Evolutionary conservation across 1,140 invertebrate species (phyloP).

Genomic region (Hydropsyche tenuis): DNA sequence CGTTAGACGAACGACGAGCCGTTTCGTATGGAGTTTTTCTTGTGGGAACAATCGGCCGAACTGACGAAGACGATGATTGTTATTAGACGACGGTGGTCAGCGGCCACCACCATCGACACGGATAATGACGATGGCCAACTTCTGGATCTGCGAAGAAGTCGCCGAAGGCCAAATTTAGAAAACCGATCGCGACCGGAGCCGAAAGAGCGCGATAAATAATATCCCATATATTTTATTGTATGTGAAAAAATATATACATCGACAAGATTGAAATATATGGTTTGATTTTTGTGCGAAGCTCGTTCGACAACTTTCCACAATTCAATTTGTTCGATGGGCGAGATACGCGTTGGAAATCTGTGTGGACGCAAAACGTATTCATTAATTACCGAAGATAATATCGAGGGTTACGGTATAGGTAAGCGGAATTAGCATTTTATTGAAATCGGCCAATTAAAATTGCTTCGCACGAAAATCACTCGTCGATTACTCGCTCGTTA

Average conservation of each 20-base stretch:
- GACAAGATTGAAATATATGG: background rate
- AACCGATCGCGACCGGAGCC: background rate
- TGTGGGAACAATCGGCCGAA: constrained; percentile 29
- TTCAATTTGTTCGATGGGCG: too few species aligned
- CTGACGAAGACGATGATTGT: background rate
- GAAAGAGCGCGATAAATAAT: background rate
- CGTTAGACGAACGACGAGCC: background rate
- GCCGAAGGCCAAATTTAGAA: constrained; percentile 6
- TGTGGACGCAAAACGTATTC: too few species aligned
- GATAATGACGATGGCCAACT: constrained; percentile 32
- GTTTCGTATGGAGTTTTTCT: constrained; percentile 16
- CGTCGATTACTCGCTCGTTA: too few species aligned
- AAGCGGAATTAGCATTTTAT: too few species aligned
- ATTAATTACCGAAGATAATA: too few species aligned
- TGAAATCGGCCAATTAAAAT: too few species aligned
- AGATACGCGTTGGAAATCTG: too few species aligned
- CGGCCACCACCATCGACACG: background rate
- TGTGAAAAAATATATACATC: too few species aligned
- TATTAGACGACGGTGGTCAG: background rate
- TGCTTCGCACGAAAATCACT: too few species aligned
- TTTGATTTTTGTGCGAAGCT: background rate
- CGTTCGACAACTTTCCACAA: too few species aligned
- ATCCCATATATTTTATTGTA: background rate
- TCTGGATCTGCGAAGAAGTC: constrained; percentile 7
- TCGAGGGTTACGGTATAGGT: too few species aligned